Evolutionary conservation across 2,888 invertebrate species (phyloP), one percentile per base, ranked within the genome.

Genomic region (Acrobasis suavella): DNA sequence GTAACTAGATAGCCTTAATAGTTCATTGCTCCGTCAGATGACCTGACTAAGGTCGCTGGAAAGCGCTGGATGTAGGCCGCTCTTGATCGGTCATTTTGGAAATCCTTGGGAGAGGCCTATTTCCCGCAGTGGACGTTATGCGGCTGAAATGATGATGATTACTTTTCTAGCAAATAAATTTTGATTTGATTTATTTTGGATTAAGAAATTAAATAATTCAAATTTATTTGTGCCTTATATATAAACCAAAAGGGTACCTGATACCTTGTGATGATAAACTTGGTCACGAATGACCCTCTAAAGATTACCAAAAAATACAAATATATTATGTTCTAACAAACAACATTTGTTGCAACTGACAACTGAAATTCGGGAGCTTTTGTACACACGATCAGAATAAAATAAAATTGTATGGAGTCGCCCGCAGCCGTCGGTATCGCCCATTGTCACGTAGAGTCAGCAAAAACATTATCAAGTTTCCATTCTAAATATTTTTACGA

Each of bases 371-470:
- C 37, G 15, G 58, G 22, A 52, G 50, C 50, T 16, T 56, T 64
- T 54, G 32, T 54, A 58, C 46, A 42, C 22, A 58, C 63, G 51
- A 60, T 52, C 15, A 12, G 39, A 38, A 50, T 50, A 62, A 61
- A 64, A 65, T 54, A 55, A 54, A 56, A 42, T 50, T 17, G 60
- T 56, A 39, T 59, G 52, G 54, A 55, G 58, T 58, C 54, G 39
- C 59, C 60, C 60, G 62, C 65, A 63, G 66, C 64, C 61, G 64
- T 60, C 62, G 54, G 59, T 62, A 60, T 49, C 32, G 63, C 51
- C 50, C 56, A 55, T 51, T 38, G 49, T 50, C 17, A 51, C 14
- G 58, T 51, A 60, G 17, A 38, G 50, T 50, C 39, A 9, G 51
- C 50, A 60, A 60, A 42, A 56, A 32, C 52, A 37, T 52, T 52